phyloP scores from a whole-genome alignment of 64 coral and sea anemone genomes.

The Hydrozoanthus tunicans region DNA sequence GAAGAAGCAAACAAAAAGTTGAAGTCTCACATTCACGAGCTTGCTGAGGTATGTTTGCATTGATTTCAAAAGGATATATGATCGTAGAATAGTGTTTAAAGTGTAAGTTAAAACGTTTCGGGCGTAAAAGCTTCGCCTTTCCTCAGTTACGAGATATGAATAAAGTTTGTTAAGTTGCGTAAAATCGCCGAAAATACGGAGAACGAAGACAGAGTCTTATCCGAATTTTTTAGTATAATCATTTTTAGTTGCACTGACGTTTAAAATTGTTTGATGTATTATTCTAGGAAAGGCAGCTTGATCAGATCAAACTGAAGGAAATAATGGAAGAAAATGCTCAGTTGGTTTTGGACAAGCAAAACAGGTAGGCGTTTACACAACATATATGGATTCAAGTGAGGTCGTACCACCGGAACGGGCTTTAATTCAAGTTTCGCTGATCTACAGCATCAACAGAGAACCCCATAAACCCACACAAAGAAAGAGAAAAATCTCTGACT shows the following conservation, averaged over 20 bases:
- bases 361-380: constrained; percentile 57
- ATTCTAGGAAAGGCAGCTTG: constrained; percentile 75
- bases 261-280: background rate
- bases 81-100: background rate
- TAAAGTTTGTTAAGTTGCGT: too few species aligned
- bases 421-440: too few species aligned
- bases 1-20: constrained; percentile 95
- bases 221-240: too few species aligned
- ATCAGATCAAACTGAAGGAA: constrained; percentile 82
- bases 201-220: too few species aligned
- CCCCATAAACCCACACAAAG: too few species aligned
- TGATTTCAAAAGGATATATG: background rate
- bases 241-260: background rate
- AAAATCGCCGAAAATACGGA: too few species aligned
- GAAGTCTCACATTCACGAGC: constrained; percentile 79
- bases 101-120: background rate
- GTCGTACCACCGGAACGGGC: too few species aligned
- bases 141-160: too few species aligned
- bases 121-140: too few species aligned
- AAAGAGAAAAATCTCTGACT: too few species aligned
- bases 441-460: too few species aligned
- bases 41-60: constrained; percentile 68
- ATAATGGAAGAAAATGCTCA: constrained; percentile 94
- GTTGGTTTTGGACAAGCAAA: constrained; percentile 80
- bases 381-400: background rate